These are phyloP conservation scores for Gymnocypris eckloni DNA, from an alignment of 2,797 vertebrate species.

Conservation along the genomic window DNA sequence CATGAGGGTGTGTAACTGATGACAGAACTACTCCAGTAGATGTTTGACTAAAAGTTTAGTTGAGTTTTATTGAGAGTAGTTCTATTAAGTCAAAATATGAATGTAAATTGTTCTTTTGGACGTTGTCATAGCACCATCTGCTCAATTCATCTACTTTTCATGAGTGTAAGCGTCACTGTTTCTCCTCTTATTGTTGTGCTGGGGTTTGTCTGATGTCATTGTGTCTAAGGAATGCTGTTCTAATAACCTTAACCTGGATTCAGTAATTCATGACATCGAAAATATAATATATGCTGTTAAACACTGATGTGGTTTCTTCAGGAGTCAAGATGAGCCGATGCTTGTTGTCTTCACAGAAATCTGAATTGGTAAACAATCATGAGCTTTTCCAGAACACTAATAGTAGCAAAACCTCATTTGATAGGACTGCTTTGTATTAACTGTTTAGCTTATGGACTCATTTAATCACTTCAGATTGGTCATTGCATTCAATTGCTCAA, in stretches of 20 bases:
- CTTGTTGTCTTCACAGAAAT: background rate
- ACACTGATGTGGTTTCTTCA: background rate
- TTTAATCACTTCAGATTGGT: background rate
- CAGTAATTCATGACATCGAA: conserved; percentile 4
- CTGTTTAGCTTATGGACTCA: background rate
- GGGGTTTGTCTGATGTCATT: conserved; percentile 36
- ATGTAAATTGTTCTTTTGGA: background rate
- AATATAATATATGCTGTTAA: conserved; percentile 1
- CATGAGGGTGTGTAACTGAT: background rate
- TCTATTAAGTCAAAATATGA: background rate
- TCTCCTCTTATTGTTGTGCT: conserved; percentile 31
- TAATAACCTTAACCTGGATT: conserved; percentile 11
- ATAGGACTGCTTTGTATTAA: background rate
- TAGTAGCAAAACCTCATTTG: background rate
- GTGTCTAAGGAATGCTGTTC: conserved; percentile 1
- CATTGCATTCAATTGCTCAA: background rate
- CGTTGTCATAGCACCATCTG: background rate
- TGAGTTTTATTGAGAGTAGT: background rate
- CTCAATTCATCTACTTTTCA: background rate
- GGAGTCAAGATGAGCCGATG: background rate
- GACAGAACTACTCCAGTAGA: background rate
- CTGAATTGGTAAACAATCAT: background rate
- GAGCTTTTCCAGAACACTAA: conserved; percentile 1
- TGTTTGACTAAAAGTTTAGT: background rate
- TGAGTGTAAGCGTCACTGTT: background rate